phyloP scores from a whole-genome alignment of 2,797 vertebrate species.

The Toxotes lorentzi region DNA sequence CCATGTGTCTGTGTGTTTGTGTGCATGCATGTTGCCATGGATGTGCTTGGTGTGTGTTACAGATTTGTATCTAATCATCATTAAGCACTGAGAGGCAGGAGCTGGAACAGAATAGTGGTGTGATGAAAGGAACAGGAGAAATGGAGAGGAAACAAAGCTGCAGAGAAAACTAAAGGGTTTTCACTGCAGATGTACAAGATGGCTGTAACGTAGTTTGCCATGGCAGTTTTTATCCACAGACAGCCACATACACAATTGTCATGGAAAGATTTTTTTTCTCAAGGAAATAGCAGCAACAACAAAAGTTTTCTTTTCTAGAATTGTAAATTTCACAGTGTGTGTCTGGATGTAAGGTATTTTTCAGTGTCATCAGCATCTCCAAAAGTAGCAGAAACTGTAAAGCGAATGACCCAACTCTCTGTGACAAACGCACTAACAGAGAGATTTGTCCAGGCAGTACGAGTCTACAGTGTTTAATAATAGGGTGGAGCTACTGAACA shows the following conservation, averaged over 20 bases:
- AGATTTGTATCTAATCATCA: slow-evolving; percentile 57
- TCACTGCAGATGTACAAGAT: slow-evolving; percentile 12
- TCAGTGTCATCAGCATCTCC: slow-evolving; percentile 32
- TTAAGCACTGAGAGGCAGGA: slow-evolving; percentile 40
- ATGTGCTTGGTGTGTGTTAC: slow-evolving; percentile 30
- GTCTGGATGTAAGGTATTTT: slow-evolving; percentile 40
- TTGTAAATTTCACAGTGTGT: slow-evolving; percentile 47
- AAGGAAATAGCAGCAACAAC: slow-evolving; percentile 17
- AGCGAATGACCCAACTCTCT: slow-evolving; percentile 49
- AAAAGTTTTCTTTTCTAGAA: slow-evolving; percentile 28
- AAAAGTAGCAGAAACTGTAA: slow-evolving; percentile 47
- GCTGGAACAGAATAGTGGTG: slow-evolving; percentile 35
- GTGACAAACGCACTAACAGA: slow-evolving; percentile 55
- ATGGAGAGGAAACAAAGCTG: slow-evolving; percentile 19
- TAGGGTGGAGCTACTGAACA: slow-evolving; percentile 55
- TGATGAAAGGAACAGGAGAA: slow-evolving; percentile 40
- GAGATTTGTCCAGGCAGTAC: slow-evolving; percentile 45
- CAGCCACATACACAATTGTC: slow-evolving; percentile 4
- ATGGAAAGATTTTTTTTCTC: slow-evolving; percentile 14
- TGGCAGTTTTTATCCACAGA: slow-evolving; percentile 15
- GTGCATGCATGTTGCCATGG: slow-evolving; percentile 28
- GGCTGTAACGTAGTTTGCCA: slow-evolving; percentile 5
- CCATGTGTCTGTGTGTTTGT: slow-evolving; percentile 18
- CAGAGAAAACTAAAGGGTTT: slow-evolving; percentile 24
- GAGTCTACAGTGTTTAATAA: slow-evolving; percentile 45